These are phyloP conservation scores for Caenorhabditis inopinata DNA, from an alignment of 1,140 invertebrate genomes.

Conservation along the genomic window DNA sequence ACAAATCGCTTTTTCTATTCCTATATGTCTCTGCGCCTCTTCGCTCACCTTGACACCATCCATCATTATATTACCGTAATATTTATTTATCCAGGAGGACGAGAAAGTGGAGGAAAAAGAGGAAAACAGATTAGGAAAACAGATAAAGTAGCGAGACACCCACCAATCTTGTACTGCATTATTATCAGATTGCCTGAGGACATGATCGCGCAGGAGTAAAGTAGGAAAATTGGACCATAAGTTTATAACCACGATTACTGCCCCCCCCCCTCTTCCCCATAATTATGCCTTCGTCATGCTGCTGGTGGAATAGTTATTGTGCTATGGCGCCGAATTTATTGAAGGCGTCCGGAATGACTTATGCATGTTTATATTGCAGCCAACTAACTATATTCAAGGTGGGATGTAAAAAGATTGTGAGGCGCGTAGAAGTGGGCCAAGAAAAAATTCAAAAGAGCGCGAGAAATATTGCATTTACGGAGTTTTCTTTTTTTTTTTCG, in stretches of 20 bases:
- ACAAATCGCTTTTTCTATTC: background rate
- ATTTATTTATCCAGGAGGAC: slow-evolving; percentile 16
- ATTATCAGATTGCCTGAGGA: slow-evolving; percentile 16
- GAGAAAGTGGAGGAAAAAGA: background rate
- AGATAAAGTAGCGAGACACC: slow-evolving; percentile 14
- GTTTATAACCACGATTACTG: slow-evolving; percentile 30
- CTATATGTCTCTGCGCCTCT: background rate
- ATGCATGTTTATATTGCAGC: background rate
- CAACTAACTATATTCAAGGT: background rate
- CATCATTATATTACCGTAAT: slow-evolving; percentile 33
- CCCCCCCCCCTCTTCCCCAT: no score
- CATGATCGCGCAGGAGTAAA: background rate
- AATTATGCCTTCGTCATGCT: background rate
- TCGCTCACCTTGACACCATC: slow-evolving; percentile 16
- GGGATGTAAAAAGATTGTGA: no score
- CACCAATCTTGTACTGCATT: background rate
- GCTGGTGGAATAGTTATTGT: slow-evolving; percentile 4
- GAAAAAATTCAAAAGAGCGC: no score
- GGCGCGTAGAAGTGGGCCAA: no score
- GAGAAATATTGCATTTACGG: no score
- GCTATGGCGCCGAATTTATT: slow-evolving; percentile 9
- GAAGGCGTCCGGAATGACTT: background rate
- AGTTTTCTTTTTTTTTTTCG: no score
- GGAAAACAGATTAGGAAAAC: slow-evolving; percentile 20
- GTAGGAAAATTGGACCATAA: background rate